phyloP scores from a whole-genome alignment of 2,113 vertebrate species.

The Herpailurus yagouaroundi region DNA sequence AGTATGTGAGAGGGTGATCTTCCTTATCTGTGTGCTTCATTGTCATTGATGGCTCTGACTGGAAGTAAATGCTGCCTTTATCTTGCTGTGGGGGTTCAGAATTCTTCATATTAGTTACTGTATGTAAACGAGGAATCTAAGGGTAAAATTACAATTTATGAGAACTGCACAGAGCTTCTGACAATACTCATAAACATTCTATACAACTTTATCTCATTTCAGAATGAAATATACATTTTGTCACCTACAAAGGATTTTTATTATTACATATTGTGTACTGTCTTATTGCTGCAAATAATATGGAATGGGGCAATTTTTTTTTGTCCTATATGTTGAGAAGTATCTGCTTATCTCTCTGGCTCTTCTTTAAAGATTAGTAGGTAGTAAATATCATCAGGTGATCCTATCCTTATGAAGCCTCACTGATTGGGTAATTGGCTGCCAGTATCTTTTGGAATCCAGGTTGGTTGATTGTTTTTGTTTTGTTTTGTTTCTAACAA shows the following conservation, averaged over 20 bases:
- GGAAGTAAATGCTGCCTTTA: not conserved
- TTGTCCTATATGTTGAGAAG: not conserved
- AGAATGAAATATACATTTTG: conserved; percentile 62
- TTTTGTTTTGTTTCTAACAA: conserved; percentile 43
- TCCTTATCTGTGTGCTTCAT: not conserved
- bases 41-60: not conserved
- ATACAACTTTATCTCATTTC: conserved; percentile 62
- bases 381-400: not conserved
- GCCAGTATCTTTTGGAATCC: not conserved
- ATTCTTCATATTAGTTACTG: conserved; percentile 46
- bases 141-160: conserved; percentile 58
- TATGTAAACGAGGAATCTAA: conserved; percentile 34
- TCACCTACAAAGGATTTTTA: conserved; percentile 55
- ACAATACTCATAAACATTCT: conserved; percentile 61
- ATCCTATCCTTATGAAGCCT: not conserved
- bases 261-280: not conserved
- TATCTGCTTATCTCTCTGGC: not conserved
- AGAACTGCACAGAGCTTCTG: not conserved
- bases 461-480: not conserved
- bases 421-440: not conserved
- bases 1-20: not conserved
- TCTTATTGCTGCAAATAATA: not conserved
- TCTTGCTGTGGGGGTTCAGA: not conserved
- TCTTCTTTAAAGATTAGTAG: not conserved
- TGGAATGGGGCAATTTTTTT: not conserved